phyloP scores from a whole-genome alignment of 2,888 invertebrate species.

The Abscondita cerata region DNA sequence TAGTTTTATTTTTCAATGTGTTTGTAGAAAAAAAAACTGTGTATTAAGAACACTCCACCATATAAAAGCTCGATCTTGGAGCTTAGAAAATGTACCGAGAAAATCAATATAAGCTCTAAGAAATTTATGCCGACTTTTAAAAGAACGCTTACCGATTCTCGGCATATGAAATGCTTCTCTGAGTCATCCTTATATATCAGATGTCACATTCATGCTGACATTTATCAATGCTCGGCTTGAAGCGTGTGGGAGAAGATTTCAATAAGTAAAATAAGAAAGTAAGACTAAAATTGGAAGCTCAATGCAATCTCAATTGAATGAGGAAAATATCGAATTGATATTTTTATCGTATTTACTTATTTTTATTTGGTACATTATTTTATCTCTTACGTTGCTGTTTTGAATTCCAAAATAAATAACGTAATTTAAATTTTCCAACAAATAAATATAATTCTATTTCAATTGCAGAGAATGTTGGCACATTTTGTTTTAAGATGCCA shows the following conservation, averaged over 20 bases:
- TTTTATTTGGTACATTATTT: no score
- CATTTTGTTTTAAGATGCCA: no score
- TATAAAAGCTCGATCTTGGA: conserved; percentile 16
- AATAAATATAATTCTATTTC: no score
- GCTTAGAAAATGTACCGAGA: conserved; percentile 26
- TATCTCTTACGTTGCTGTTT: no score
- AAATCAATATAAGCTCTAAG: conserved; percentile 39
- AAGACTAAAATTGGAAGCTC: conserved; percentile 21
- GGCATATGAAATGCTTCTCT: conserved; percentile 34
- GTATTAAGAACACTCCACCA: conserved; percentile 5
- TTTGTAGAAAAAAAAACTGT: neutral
- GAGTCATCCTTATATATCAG: conserved; percentile 53
- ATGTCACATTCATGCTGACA: conserved; percentile 49
- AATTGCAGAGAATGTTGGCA: no score
- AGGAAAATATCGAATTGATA: conserved; percentile 9
- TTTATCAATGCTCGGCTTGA: conserved; percentile 46
- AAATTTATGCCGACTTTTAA: conserved; percentile 39
- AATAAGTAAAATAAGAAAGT: conserved; percentile 20
- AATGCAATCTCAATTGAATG: conserved; percentile 18
- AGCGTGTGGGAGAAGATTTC: conserved; percentile 22
- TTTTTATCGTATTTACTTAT: no score
- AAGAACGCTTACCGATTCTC: conserved; percentile 34
- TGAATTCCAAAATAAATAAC: no score
- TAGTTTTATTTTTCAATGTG: conserved; percentile 10
- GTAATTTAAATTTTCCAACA: no score